Evolutionary conservation across 1,140 invertebrate genomes (phyloP).

Genomic region (Drosophila lini): DNA sequence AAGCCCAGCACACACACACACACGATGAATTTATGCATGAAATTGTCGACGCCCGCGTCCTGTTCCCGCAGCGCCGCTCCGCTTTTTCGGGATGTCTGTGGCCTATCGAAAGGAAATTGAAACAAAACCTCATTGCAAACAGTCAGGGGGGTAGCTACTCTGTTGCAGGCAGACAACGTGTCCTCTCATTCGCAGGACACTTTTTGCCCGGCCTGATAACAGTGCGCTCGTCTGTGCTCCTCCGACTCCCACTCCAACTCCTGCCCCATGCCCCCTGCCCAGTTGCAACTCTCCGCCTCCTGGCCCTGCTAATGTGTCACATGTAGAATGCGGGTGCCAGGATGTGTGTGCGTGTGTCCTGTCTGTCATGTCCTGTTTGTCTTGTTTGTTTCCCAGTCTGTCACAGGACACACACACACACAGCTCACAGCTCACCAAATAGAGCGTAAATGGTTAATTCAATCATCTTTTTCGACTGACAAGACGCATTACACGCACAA

Average conservation of each 20-base stretch:
- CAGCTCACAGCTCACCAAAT: conserved; percentile 32
- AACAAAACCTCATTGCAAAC: conserved; percentile 81
- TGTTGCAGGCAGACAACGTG: conserved; percentile 64
- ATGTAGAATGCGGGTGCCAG: conserved; percentile 67
- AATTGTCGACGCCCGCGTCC: conserved; percentile 81
- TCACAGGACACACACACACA: conserved; percentile 5
- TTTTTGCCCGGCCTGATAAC: conserved; percentile 75
- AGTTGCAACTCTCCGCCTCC: conserved; percentile 1
- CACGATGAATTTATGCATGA: conserved; percentile 80
- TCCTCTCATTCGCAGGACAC: conserved; percentile 65
- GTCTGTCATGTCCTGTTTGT: conserved; percentile 48
- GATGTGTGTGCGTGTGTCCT: conserved; percentile 31
- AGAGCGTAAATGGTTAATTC: conserved; percentile 77
- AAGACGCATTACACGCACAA: conserved; percentile 55
- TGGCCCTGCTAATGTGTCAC: conserved; percentile 51
- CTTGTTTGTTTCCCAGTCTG: conserved; percentile 36
- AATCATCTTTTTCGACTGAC: conserved; percentile 61
- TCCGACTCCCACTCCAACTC: not conserved
- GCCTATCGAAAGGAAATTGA: conserved; percentile 83
- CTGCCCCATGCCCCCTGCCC: not conserved
- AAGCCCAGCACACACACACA: conserved; percentile 43
- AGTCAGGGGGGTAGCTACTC: conserved; percentile 30
- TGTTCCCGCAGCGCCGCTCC: conserved; percentile 18
- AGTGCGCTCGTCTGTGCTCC: conserved; percentile 23
- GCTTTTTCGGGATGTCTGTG: conserved; percentile 68